Evolutionary conservation across 2,888 invertebrate genomes (phyloP), one percentile per base, ranked within the genome.

Genomic region (Calliscelio sp.): DNA sequence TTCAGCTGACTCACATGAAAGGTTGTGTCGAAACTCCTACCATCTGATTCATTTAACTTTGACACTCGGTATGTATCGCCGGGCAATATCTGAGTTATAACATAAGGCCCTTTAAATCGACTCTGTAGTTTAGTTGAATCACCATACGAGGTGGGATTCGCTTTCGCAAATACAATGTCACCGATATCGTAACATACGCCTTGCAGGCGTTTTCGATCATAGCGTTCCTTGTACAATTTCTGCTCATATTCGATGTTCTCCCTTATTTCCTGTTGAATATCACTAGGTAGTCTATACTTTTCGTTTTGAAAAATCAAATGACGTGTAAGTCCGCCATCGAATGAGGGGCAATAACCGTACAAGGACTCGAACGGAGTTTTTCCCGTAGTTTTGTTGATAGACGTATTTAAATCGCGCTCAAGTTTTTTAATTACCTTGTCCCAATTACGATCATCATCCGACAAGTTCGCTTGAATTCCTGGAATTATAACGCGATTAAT

Each of bases 401-500:
- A 11, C 2, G 51, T 24, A 14, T 51, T 51, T 11, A 51, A 14
- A 51, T 51, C 24, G 10, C 24, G 8, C 24, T 51, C 24, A 11
- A 51, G 14, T 5, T 2, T 1, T 24, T 51, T 51, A 11, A 51
- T 5, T 6, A 11, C 51, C 3, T 14, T 7, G 24, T 51, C 24
- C 24, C 51, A 51, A 24, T 24, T 7, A 1, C 3, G 22, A 10
- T 14, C 51, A 10, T 51, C 11, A 8, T 2, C 14, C 1, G 4
- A 22, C 2, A 51, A 24, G 6, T 18, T 24, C 1, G 24, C 24
- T 24, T 51, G 51, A 14, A 51, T 2, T 3, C 24, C 22, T 2
- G 51, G 57, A 18, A 57, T 25, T 5, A 57, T 20, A 8, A 57
- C 57, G 20, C 20, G 57, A 57, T 57, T 35, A 14, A 35, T 3